A percentile compares a stretch with the other conserved stretches of the same genome.
phyloP scores from a whole-genome alignment of 2,797 vertebrate species.

The Xenops minutus region DNA sequence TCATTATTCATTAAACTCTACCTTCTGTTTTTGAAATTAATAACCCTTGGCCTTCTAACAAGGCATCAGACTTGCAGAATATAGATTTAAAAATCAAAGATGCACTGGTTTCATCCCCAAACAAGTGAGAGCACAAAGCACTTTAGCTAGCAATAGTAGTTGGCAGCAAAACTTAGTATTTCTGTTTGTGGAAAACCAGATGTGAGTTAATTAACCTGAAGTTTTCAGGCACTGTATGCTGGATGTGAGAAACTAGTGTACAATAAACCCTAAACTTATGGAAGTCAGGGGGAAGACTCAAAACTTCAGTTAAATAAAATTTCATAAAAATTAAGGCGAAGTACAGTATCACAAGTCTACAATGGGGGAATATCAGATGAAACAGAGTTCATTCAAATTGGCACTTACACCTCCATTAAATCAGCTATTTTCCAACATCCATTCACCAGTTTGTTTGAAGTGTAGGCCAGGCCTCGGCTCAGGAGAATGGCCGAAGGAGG shows the following conservation, averaged over 20 bases:
- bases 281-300: background rate
- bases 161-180: constrained; percentile 9
- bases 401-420: background rate
- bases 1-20: constrained; percentile 68
- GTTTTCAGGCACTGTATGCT: background rate
- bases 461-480: background rate
- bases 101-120: constrained; percentile 1
- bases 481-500: background rate
- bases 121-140: background rate
- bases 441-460: background rate
- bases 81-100: constrained; percentile 42
- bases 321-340: background rate
- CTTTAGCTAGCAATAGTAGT: background rate
- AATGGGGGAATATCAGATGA: background rate
- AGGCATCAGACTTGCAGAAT: constrained; percentile 14
- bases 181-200: constrained; percentile 43
- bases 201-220: constrained; percentile 39
- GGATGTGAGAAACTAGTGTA: background rate
- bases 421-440: background rate
- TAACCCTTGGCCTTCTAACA: constrained; percentile 56
- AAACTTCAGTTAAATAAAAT: background rate
- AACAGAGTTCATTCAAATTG: background rate
- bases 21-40: constrained; percentile 69
- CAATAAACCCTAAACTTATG: background rate
- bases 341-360: background rate